Percentiles rank a stretch among this genome's conserved stretches.
phyloP scores from a whole-genome alignment of 2,113 vertebrate genomes.

The Daphoenositta chrysoptera region DNA sequence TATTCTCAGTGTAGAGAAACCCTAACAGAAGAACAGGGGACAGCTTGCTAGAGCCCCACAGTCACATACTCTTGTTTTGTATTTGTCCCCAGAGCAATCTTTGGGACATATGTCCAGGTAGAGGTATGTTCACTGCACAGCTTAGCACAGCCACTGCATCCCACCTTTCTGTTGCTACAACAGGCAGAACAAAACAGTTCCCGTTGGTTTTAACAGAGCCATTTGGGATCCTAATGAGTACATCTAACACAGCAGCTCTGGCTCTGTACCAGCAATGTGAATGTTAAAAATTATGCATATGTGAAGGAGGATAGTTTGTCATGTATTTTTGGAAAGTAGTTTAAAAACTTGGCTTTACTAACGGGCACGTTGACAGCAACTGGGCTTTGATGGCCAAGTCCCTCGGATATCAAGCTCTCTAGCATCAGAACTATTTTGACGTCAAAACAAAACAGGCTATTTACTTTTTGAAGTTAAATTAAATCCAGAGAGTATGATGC shows the following conservation, averaged over 20 bases:
- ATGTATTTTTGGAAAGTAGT: slow-evolving; percentile 57
- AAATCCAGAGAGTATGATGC: slow-evolving; percentile 46
- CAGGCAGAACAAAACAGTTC: background rate
- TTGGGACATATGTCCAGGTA: background rate
- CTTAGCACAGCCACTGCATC: background rate
- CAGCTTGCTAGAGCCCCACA: background rate
- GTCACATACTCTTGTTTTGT: background rate
- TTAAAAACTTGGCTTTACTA: slow-evolving; percentile 59
- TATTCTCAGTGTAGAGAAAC: background rate
- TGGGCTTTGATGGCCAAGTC: slow-evolving; percentile 44
- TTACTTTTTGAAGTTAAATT: slow-evolving; percentile 67
- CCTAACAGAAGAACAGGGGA: background rate
- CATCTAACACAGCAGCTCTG: slow-evolving; percentile 44
- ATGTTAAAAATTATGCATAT: slow-evolving; percentile 53
- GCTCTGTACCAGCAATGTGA: slow-evolving; percentile 12
- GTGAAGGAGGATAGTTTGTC: slow-evolving; percentile 31
- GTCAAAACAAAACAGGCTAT: slow-evolving; percentile 58
- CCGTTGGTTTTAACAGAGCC: background rate
- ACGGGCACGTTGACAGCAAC: slow-evolving; percentile 35
- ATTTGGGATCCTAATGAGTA: background rate
- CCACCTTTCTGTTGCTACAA: background rate
- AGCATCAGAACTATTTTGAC: slow-evolving; percentile 48
- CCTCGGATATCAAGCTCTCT: slow-evolving; percentile 26
- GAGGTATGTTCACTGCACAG: background rate
- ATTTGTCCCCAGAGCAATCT: background rate